A percentile compares a stretch with the other conserved stretches of the same genome.
These are phyloP conservation scores for Crossocerus cetratus DNA, from an alignment of 2,888 invertebrate genomes.

Conservation along the genomic window DNA sequence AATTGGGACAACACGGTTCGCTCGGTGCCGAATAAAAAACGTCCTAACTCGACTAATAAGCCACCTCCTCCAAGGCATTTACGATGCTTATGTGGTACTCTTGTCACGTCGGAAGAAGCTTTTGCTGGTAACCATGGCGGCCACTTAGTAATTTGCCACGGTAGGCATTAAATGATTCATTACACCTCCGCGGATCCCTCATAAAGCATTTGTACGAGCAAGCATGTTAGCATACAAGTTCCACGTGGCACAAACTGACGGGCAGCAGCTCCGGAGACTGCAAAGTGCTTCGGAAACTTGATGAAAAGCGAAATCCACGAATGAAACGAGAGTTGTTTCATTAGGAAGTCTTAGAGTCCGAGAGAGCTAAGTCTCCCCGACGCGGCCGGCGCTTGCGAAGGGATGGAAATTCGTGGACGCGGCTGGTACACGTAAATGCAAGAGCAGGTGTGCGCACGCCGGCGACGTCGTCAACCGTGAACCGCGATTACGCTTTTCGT, in stretches of 20 bases:
- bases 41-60: not conserved
- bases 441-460: slow-evolving; percentile 7
- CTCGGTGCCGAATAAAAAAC: not conserved
- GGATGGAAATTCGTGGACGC: not conserved
- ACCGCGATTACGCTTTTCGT: slow-evolving; percentile 50
- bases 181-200: not conserved
- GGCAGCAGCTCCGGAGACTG: no score
- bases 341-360: not conserved
- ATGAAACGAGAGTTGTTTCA: not conserved
- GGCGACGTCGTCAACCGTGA: slow-evolving; percentile 23
- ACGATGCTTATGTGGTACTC: not conserved
- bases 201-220: not conserved
- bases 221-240: no score
- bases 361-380: not conserved
- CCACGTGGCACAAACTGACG: no score
- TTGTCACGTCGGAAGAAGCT: not conserved
- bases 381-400: not conserved
- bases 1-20: not conserved
- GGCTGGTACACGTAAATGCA: not conserved
- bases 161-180: not conserved
- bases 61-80: not conserved
- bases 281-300: not conserved
- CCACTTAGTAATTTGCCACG: not conserved
- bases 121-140: not conserved
- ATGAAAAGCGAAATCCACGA: not conserved